phyloP scores from a whole-genome alignment of 1,140 invertebrate genomes.

The Zaprionus camerounensis region DNA sequence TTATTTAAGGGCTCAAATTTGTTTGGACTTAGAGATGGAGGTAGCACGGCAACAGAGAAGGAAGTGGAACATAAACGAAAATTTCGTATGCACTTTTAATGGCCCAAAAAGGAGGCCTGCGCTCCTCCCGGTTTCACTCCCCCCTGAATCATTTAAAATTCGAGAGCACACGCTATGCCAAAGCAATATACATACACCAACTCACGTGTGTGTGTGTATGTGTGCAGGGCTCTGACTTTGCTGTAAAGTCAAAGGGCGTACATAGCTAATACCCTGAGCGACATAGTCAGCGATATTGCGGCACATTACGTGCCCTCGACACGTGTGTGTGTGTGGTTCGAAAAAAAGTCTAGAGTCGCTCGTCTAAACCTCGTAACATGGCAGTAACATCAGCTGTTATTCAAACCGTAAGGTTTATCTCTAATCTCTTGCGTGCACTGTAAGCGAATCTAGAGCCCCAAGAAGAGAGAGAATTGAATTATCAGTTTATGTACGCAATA shows the following conservation, averaged over 20 bases:
- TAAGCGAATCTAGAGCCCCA: neutral
- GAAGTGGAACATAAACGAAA: slow-evolving; percentile 22
- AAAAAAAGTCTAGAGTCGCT: neutral
- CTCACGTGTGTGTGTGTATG: neutral
- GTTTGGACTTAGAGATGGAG: slow-evolving; percentile 21
- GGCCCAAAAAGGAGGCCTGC: slow-evolving; percentile 4
- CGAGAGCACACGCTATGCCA: slow-evolving; percentile 3
- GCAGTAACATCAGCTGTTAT: slow-evolving; percentile 12
- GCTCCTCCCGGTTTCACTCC: neutral
- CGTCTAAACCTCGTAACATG: neutral
- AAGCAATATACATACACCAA: neutral
- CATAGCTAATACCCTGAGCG: neutral
- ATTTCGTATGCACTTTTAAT: slow-evolving; percentile 61
- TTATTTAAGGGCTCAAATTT: slow-evolving; percentile 49
- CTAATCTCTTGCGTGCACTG: neutral
- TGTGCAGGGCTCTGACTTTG: neutral
- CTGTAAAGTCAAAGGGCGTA: slow-evolving; percentile 1
- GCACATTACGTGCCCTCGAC: neutral
- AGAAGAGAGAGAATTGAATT: slow-evolving; percentile 8
- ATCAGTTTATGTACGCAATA: slow-evolving; percentile 1
- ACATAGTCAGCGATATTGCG: slow-evolving; percentile 2
- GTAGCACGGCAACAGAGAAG: slow-evolving; percentile 1
- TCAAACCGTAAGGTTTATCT: slow-evolving; percentile 2
- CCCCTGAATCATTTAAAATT: neutral
- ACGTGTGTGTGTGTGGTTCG: neutral